Evolutionary conservation across 2,113 vertebrate species (phyloP).

Genomic region (Loxodonta africana): DNA sequence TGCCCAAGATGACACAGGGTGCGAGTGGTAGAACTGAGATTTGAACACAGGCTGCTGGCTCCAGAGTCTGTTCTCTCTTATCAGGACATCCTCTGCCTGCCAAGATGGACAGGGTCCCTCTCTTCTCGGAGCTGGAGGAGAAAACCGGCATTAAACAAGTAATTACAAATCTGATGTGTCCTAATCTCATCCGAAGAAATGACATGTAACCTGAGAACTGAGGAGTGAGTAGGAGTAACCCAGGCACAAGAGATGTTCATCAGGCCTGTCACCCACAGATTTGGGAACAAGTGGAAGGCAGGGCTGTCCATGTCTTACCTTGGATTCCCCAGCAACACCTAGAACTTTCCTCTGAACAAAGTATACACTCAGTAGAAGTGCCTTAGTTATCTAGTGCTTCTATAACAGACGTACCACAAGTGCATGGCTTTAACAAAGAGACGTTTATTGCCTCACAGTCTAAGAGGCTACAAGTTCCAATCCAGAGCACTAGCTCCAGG

Average conservation of each 20-base stretch:
- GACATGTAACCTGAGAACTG: slow-evolving; percentile 15
- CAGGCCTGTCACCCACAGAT: neutral
- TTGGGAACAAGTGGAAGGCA: neutral
- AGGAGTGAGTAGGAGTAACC: neutral
- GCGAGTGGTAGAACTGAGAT: neutral
- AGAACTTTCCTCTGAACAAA: neutral
- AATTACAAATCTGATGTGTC: neutral
- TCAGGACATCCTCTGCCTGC: neutral
- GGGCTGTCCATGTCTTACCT: neutral
- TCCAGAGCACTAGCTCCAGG: too few relatives aligned
- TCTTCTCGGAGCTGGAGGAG: neutral
- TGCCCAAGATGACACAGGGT: neutral
- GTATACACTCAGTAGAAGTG: neutral
- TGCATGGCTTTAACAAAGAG: too few relatives aligned
- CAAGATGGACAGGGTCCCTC: neutral
- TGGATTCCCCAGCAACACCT: neutral
- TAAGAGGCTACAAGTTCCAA: too few relatives aligned
- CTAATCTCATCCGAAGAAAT: slow-evolving; percentile 19
- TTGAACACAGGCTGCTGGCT: neutral
- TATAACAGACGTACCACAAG: too few relatives aligned
- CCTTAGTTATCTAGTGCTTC: too few relatives aligned
- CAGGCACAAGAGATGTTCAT: neutral
- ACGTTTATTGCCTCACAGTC: too few relatives aligned
- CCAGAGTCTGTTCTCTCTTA: neutral
- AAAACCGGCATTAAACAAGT: neutral